These are phyloP conservation scores for Eupsilia transversa DNA, from an alignment of 2,888 invertebrate genomes.

Conservation along the genomic window DNA sequence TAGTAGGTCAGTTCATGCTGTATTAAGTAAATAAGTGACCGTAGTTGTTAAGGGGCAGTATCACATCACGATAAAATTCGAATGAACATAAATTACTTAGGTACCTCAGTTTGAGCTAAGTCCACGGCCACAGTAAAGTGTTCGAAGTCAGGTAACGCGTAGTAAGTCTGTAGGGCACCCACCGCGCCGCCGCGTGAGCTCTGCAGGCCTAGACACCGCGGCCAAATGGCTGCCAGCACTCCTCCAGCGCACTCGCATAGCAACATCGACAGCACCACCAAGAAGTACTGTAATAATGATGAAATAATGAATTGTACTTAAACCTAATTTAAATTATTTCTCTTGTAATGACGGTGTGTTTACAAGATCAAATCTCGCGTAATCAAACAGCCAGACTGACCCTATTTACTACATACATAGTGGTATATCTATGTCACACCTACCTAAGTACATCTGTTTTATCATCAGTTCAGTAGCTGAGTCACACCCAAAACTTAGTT, in stretches of 20 bases:
- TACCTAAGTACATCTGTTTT: background rate
- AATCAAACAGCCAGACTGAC: background rate
- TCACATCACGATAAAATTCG: background rate
- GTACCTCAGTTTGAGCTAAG: slow-evolving; percentile 93
- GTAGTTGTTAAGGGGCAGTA: background rate
- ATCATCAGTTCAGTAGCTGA: slow-evolving; percentile 3
- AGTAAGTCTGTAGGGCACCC: slow-evolving; percentile 93
- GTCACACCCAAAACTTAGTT: slow-evolving; percentile 20
- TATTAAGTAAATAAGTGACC: background rate
- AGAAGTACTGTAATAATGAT: slow-evolving; percentile 92
- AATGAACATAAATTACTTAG: slow-evolving; percentile 58
- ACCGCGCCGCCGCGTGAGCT: slow-evolving; percentile 92
- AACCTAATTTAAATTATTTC: slow-evolving; percentile 1
- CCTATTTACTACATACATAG: background rate
- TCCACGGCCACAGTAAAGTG: slow-evolving; percentile 95
- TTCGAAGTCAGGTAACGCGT: slow-evolving; percentile 93
- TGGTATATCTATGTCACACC: background rate
- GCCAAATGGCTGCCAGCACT: slow-evolving; percentile 93
- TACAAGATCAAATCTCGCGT: background rate
- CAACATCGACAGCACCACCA: slow-evolving; percentile 92
- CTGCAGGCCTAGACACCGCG: slow-evolving; percentile 94
- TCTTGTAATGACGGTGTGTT: background rate
- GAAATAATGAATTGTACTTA: slow-evolving; percentile 57
- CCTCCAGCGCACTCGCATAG: slow-evolving; percentile 93
- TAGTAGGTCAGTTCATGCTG: background rate